These are phyloP conservation scores for Trichonephila inaurata DNA, from an alignment of 1,140 invertebrate species.

Conservation along the genomic window DNA sequence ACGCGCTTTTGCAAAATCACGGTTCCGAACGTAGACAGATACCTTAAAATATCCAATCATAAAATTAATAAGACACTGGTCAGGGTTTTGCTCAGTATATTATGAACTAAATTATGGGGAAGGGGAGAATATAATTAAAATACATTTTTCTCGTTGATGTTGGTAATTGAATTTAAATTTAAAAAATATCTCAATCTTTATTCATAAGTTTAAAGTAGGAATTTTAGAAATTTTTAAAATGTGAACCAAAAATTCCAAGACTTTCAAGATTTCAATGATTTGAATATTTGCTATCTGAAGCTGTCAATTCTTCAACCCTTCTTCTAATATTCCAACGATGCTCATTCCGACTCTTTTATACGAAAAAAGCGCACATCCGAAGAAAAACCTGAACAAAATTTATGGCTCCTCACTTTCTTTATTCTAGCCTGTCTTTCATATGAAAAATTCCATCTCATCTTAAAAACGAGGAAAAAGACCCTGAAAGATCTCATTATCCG, in stretches of 20 bases:
- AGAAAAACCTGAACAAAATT: background rate
- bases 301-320: background rate
- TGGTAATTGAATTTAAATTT: background rate
- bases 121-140: too few species aligned
- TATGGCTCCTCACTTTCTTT: background rate
- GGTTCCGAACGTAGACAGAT: too few species aligned
- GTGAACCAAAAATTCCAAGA: background rate
- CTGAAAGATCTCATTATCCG: background rate
- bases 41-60: too few species aligned
- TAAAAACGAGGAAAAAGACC: background rate
- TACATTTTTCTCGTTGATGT: background rate
- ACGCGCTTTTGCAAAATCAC: too few species aligned
- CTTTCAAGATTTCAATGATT: background rate
- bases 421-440: background rate
- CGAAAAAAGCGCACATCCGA: background rate
- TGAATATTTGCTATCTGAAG: background rate
- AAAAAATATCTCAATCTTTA: background rate
- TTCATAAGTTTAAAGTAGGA: background rate
- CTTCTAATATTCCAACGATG: background rate
- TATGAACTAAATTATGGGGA: too few species aligned
- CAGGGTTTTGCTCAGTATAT: too few species aligned
- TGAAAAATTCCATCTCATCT: background rate
- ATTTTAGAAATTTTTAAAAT: background rate
- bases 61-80: too few species aligned
- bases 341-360: background rate